Conservation (phyloP, 2,888 invertebrate genomes). For the Orchesellides sinensis region DNA sequence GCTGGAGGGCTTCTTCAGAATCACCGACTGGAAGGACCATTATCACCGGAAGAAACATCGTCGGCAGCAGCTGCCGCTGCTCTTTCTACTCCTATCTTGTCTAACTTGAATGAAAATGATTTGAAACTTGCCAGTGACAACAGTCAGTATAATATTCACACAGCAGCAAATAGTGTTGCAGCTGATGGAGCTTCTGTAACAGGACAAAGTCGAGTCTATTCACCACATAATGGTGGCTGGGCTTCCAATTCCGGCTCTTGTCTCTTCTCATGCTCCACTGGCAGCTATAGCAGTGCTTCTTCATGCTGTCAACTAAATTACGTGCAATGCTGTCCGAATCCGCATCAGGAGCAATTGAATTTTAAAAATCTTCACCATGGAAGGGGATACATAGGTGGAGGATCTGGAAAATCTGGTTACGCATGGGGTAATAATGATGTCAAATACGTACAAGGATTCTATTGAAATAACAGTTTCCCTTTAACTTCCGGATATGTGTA, state of each 20-base stretch:
- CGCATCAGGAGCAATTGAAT: constrained; percentile 45
- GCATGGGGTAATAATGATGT: constrained; percentile 35
- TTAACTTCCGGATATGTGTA: too few relatives aligned
- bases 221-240: constrained; percentile 30
- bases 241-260: constrained; percentile 54
- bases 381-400: constrained; percentile 31
- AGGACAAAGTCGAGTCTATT: constrained; percentile 21
- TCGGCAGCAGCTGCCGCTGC: constrained; percentile 16
- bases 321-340: constrained; percentile 53
- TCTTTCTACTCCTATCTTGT: neutral
- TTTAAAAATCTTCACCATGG: constrained; percentile 62
- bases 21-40: constrained; percentile 51
- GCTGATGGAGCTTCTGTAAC: constrained; percentile 10
- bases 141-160: neutral
- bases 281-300: constrained; percentile 1
- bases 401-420: constrained; percentile 18
- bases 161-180: neutral
- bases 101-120: constrained; percentile 7
- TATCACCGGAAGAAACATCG: constrained; percentile 34
- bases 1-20: constrained; percentile 56
- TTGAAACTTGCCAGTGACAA: constrained; percentile 30
- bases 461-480: too few relatives aligned
- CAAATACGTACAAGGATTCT: too few relatives aligned
- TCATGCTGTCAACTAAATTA: constrained; percentile 55
- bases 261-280: constrained; percentile 47